Percentiles rank a stretch among this genome's conserved stretches.
These are phyloP conservation scores for Scrobipalpa atriplicella DNA, from an alignment of 2,888 invertebrate genomes.

Conservation along the genomic window DNA sequence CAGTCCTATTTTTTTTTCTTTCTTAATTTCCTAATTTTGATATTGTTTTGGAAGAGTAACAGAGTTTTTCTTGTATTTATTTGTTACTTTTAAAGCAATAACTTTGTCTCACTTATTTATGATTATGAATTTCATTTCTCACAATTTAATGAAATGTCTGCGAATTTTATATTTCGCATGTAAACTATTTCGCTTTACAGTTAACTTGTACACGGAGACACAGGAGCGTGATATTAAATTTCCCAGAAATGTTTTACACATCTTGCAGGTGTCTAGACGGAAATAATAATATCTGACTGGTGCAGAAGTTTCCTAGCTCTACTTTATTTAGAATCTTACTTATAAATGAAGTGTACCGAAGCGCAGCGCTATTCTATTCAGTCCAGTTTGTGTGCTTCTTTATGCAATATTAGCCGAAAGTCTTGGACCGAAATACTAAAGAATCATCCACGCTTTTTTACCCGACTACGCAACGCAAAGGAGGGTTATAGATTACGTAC, in stretches of 20 bases:
- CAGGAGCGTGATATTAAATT: conserved; percentile 20
- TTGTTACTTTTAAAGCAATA: no score
- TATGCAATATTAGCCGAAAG: no score
- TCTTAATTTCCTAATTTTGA: no score
- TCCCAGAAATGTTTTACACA: conserved; percentile 24
- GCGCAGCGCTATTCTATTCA: no score
- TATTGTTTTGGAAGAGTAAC: no score
- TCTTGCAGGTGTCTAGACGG: conserved; percentile 19
- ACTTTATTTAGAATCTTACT: background rate
- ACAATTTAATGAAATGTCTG: background rate
- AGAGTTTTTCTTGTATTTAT: no score
- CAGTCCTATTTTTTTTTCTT: no score
- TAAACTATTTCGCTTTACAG: conserved; percentile 13
- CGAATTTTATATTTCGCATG: background rate
- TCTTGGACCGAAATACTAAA: no score
- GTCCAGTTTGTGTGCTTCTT: no score
- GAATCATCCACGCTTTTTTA: no score
- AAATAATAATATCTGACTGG: conserved; percentile 12
- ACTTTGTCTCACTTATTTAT: background rate
- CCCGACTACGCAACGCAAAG: no score
- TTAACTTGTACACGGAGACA: conserved; percentile 6
- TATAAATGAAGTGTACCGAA: background rate
- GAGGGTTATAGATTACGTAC: no score
- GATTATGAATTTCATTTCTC: background rate
- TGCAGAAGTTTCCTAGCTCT: background rate